These are phyloP conservation scores for Bombus picipes DNA, from an alignment of 1,140 invertebrate species.

Conservation along the genomic window DNA sequence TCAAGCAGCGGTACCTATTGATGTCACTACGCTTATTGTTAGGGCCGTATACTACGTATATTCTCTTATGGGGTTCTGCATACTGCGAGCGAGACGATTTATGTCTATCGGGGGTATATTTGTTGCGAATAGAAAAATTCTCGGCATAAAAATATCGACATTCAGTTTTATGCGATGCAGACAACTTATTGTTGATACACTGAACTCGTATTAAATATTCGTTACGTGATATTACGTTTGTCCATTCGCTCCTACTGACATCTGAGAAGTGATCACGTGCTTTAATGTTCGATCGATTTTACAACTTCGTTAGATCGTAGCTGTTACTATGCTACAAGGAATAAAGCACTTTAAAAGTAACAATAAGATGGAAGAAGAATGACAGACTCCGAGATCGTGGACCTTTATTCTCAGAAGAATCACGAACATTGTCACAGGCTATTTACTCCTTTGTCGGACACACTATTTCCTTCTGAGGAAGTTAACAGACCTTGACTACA, in stretches of 20 bases:
- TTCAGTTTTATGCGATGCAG: too few relatives aligned
- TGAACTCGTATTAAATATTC: not conserved
- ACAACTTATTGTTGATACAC: not conserved
- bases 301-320: not conserved
- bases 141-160: too few relatives aligned
- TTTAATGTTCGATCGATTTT: not conserved
- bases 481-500: constrained; percentile 2
- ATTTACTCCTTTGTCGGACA: constrained; percentile 34
- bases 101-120: not conserved
- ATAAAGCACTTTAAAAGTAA: constrained; percentile 29
- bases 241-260: not conserved
- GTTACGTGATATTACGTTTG: not conserved
- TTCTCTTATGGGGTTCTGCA: not conserved
- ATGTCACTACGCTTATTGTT: not conserved
- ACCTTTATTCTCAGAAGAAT: constrained; percentile 27
- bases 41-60: not conserved
- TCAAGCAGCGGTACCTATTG: not conserved
- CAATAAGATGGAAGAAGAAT: not conserved
- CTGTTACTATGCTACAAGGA: constrained; percentile 17
- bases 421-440: constrained; percentile 25
- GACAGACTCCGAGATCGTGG: constrained; percentile 1
- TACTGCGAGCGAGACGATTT: not conserved
- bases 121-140: too few relatives aligned
- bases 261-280: not conserved
- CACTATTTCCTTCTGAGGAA: not conserved